phyloP scores from a whole-genome alignment of 2,113 vertebrate species.

The Periophthalmodon schlosseri region DNA sequence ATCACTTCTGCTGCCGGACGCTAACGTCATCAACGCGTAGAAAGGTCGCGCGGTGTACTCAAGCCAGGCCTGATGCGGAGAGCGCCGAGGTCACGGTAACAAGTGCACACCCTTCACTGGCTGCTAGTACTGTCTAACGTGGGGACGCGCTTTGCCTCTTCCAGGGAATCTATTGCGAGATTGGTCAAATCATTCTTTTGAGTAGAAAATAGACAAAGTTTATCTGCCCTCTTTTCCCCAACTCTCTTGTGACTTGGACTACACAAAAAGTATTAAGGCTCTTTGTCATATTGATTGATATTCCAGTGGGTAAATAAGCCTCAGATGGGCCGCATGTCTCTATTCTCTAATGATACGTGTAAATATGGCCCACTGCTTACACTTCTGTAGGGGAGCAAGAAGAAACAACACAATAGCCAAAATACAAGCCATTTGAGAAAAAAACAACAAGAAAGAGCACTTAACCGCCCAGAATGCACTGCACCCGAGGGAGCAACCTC shows the following conservation, averaged over 20 bases:
- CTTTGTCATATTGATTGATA: constrained; percentile 73
- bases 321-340: constrained; percentile 51
- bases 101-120: constrained; percentile 53
- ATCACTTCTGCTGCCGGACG: constrained; percentile 75
- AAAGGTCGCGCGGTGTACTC: constrained; percentile 67
- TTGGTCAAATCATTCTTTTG: neutral
- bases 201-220: neutral
- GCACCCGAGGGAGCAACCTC: constrained; percentile 82
- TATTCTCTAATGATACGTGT: constrained; percentile 74
- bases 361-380: constrained; percentile 67
- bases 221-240: constrained; percentile 10
- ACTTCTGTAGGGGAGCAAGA: constrained; percentile 55
- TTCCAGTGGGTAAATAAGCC: constrained; percentile 50
- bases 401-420: constrained; percentile 76
- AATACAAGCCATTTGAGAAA: constrained; percentile 76
- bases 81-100: constrained; percentile 56
- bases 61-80: constrained; percentile 56
- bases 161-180: constrained; percentile 1
- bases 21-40: constrained; percentile 64
- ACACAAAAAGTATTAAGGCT: constrained; percentile 50
- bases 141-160: constrained; percentile 6
- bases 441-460: constrained; percentile 82
- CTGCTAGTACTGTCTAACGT: constrained; percentile 26
- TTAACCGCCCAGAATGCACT: constrained; percentile 85
- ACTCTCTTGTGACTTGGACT: constrained; percentile 48